These are phyloP conservation scores for Xestia xanthographa DNA, from an alignment of 2,888 invertebrate genomes.

Conservation along the genomic window DNA sequence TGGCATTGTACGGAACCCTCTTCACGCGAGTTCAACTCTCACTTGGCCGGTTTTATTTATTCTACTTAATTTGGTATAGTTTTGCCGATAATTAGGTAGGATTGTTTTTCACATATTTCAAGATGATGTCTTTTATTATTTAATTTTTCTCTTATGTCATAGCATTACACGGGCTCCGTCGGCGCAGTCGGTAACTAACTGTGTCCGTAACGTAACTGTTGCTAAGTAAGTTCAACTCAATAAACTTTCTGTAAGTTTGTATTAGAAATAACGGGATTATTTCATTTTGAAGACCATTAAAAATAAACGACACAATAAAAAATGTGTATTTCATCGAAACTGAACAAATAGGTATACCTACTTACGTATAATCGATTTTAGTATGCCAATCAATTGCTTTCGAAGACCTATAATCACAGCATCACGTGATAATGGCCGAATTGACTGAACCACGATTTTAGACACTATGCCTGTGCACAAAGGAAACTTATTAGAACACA, in stretches of 20 bases:
- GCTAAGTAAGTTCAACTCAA: neutral
- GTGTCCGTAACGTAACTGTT: too few species aligned
- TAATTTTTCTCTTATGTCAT: slow-evolving; percentile 1
- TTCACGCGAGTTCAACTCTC: too few species aligned
- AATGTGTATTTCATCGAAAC: slow-evolving; percentile 6
- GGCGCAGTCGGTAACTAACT: neutral
- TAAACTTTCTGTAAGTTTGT: slow-evolving; percentile 17
- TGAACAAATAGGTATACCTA: slow-evolving; percentile 52
- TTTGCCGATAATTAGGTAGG: too few species aligned
- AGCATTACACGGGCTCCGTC: neutral
- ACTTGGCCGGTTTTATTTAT: too few species aligned
- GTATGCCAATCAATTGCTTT: slow-evolving; percentile 50
- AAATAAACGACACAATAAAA: slow-evolving; percentile 9
- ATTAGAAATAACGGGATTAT: slow-evolving; percentile 1
- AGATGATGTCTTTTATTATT: neutral
- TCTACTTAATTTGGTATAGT: neutral
- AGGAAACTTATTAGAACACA: slow-evolving; percentile 20
- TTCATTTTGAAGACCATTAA: neutral
- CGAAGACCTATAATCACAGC: slow-evolving; percentile 48
- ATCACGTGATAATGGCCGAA: slow-evolving; percentile 45
- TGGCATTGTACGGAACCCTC: too few species aligned
- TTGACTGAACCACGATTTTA: slow-evolving; percentile 31
- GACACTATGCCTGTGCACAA: neutral
- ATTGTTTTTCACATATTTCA: too few species aligned
- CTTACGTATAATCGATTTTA: slow-evolving; percentile 58